Percentiles rank a stretch among this genome's conserved stretches.
These are phyloP conservation scores for Stenchaetothrips biformis DNA, from an alignment of 2,888 invertebrate species.

Conservation along the genomic window DNA sequence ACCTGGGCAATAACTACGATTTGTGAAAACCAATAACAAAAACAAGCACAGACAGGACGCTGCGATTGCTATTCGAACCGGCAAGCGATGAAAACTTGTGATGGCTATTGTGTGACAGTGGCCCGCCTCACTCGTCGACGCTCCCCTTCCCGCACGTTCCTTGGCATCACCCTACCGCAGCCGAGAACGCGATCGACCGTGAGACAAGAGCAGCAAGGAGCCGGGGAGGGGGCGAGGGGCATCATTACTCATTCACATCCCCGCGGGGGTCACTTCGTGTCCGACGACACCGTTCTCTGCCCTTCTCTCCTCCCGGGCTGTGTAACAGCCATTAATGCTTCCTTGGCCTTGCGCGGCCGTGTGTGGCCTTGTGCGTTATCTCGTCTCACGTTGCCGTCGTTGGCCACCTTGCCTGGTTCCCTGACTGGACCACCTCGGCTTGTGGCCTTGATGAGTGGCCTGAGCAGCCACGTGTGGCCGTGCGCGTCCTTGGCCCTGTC, in stretches of 20 bases:
- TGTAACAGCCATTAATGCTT: no score
- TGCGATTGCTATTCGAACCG: no score
- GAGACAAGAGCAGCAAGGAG: not conserved
- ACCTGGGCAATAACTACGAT: no score
- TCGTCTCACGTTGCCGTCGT: not conserved
- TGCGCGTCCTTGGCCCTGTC: no score
- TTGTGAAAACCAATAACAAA: no score
- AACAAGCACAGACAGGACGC: no score
- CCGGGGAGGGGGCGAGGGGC: not conserved
- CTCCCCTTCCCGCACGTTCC: not conserved
- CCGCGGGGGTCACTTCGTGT: not conserved
- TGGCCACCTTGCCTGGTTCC: not conserved
- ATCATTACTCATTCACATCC: constrained; percentile 5
- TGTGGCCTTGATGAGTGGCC: no score
- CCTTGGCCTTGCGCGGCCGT: not conserved
- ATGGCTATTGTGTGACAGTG: no score
- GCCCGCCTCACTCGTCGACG: no score
- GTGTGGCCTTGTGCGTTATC: not conserved
- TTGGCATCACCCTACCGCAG: not conserved
- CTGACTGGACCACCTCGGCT: no score
- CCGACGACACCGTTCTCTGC: not conserved
- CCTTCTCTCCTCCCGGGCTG: not conserved
- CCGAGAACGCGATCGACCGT: constrained; percentile 12
- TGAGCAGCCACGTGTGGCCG: no score
- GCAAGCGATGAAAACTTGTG: no score